Evolutionary conservation across 2,888 invertebrate species (phyloP).

Genomic region (Drosophila putrida): DNA sequence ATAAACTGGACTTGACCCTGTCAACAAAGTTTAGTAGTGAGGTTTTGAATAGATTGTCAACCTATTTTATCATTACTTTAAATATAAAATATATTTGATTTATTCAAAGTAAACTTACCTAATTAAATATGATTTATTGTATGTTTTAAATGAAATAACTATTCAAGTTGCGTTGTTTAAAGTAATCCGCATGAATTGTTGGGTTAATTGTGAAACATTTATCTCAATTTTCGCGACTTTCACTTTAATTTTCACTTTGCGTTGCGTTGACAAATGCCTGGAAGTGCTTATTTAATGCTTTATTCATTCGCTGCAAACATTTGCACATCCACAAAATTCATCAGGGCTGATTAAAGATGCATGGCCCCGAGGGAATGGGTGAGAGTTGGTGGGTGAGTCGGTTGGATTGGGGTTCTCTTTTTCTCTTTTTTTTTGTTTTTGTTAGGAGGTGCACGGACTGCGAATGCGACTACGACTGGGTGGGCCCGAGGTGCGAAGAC

Average conservation of each 20-base stretch:
- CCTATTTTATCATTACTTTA: background rate
- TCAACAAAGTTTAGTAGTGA: no score
- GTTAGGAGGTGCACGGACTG: no score
- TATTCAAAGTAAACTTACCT: conserved; percentile 6
- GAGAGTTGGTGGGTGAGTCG: background rate
- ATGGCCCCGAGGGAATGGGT: conserved; percentile 34
- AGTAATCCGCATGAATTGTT: conserved; percentile 42
- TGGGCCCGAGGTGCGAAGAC: conserved; percentile 56
- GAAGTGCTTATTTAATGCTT: conserved; percentile 75
- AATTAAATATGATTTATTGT: background rate
- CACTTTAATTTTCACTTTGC: conserved; percentile 75
- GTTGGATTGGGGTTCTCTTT: conserved; percentile 8
- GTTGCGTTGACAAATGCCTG: conserved; percentile 70
- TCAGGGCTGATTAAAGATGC: conserved; percentile 76
- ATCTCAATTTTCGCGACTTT: conserved; percentile 60
- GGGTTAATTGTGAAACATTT: conserved; percentile 62
- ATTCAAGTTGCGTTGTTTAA: conserved; percentile 7
- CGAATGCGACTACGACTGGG: background rate
- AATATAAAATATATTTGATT: background rate
- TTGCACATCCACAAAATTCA: conserved; percentile 74
- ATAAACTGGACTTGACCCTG: no score
- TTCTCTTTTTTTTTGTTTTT: no score
- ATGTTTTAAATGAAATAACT: background rate
- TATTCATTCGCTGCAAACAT: conserved; percentile 77
- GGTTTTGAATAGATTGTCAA: no score